These are phyloP conservation scores for Spinus pinus DNA, from an alignment of 2,797 vertebrate species.

Conservation along the genomic window DNA sequence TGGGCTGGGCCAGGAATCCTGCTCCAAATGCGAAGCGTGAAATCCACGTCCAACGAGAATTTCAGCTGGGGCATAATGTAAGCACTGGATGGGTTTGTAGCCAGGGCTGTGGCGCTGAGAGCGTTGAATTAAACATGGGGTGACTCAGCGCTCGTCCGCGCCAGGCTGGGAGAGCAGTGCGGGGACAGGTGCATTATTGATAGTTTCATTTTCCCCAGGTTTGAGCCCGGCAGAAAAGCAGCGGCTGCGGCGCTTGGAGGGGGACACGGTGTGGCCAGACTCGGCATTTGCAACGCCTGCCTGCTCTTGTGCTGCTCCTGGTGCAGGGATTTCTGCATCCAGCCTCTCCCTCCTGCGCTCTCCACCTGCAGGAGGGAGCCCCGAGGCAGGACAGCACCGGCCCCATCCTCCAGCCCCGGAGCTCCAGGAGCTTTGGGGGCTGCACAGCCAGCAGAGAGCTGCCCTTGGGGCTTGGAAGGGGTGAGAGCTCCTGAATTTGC, in stretches of 20 bases:
- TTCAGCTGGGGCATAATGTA: neutral
- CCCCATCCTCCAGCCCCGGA: neutral
- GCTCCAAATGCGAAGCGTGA: neutral
- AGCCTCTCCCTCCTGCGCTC: neutral
- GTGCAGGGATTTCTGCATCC: neutral
- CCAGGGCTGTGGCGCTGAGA: neutral
- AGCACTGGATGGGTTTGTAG: neutral
- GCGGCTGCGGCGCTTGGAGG: neutral
- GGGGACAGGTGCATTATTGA: conserved; percentile 17
- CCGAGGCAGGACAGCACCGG: neutral
- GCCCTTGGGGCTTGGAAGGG: neutral
- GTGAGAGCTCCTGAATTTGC: neutral
- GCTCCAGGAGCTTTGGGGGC: neutral
- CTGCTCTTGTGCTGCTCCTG: neutral
- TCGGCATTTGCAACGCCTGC: neutral
- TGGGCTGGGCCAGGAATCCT: neutral
- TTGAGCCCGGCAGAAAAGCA: neutral
- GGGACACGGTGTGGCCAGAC: conserved; percentile 42
- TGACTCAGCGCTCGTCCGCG: neutral
- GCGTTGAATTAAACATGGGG: conserved; percentile 5
- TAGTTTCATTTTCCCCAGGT: neutral
- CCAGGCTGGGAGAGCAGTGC: neutral
- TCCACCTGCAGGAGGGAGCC: neutral
- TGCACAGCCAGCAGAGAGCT: accelerated
- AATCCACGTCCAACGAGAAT: neutral